Evolutionary conservation across 2,888 invertebrate genomes (phyloP).

Genomic region (Nomada ruficornis): DNA sequence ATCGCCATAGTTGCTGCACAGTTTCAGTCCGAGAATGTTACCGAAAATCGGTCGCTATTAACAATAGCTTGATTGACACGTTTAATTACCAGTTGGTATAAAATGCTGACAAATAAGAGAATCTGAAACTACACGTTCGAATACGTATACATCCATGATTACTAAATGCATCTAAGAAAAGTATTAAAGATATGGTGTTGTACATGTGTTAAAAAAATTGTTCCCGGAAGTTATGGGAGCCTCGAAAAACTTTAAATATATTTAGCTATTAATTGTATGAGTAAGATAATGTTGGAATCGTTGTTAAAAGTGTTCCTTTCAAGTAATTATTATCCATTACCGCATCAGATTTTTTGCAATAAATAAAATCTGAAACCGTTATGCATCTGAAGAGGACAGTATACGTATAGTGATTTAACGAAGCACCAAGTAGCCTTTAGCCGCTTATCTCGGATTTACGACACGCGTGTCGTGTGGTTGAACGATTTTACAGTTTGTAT

Average conservation of each 20-base stretch:
- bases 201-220: no score
- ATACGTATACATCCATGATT: no score
- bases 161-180: no score
- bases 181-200: no score
- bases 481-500: slow-evolving; percentile 12
- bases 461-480: slow-evolving; percentile 3
- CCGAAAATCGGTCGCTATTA: no score
- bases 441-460: slow-evolving; percentile 28
- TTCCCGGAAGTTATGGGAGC: no score
- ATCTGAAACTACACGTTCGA: no score
- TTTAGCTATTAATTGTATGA: neutral
- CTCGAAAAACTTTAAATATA: neutral
- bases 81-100: no score
- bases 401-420: neutral
- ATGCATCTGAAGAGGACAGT: neutral
- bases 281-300: neutral
- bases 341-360: neutral
- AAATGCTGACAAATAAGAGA: neutral
- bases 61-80: neutral
- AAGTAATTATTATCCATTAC: neutral
- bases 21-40: no score
- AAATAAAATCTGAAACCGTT: neutral
- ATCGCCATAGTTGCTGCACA: no score
- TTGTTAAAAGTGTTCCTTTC: neutral
- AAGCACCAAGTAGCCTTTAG: slow-evolving; percentile 8